phyloP scores from a whole-genome alignment of 1,140 invertebrate species.

The Micrasema minimum region DNA sequence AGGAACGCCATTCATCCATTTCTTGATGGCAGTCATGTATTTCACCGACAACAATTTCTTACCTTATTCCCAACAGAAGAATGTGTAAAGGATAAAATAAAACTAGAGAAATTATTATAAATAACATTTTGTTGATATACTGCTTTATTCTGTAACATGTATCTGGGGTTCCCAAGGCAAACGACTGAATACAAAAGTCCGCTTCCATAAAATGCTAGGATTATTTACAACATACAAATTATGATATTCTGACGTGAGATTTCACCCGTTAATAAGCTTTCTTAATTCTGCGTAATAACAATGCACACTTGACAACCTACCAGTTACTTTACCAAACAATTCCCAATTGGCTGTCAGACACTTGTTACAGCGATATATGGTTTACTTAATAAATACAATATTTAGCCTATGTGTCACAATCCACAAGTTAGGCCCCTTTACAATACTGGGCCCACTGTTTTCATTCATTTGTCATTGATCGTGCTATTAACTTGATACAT shows the following conservation, averaged over 20 bases:
- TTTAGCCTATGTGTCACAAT: neutral
- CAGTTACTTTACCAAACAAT: constrained; percentile 14
- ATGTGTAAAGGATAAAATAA: constrained; percentile 9
- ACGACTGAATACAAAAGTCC: constrained; percentile 42
- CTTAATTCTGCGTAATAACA: neutral
- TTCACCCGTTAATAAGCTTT: neutral
- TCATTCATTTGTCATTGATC: neutral
- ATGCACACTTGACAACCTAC: constrained; percentile 12
- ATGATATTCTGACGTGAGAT: constrained; percentile 1
- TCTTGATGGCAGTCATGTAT: too few relatives aligned
- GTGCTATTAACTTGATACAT: constrained; percentile 8
- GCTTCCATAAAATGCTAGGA: constrained; percentile 34
- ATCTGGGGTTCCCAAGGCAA: constrained; percentile 4
- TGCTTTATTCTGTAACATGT: constrained; percentile 45
- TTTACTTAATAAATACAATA: constrained; percentile 28
- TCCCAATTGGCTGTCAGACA: neutral
- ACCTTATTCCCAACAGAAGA: too few relatives aligned
- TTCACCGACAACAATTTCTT: too few relatives aligned
- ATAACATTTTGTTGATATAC: constrained; percentile 48
- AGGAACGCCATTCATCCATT: too few relatives aligned
- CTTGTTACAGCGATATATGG: constrained; percentile 20
- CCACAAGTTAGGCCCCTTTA: neutral
- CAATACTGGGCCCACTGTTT: neutral
- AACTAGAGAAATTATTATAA: constrained; percentile 24
- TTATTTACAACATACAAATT: neutral